Conservation (phyloP, 1,140 invertebrate species). For the Drosophila kikkawai region DNA sequence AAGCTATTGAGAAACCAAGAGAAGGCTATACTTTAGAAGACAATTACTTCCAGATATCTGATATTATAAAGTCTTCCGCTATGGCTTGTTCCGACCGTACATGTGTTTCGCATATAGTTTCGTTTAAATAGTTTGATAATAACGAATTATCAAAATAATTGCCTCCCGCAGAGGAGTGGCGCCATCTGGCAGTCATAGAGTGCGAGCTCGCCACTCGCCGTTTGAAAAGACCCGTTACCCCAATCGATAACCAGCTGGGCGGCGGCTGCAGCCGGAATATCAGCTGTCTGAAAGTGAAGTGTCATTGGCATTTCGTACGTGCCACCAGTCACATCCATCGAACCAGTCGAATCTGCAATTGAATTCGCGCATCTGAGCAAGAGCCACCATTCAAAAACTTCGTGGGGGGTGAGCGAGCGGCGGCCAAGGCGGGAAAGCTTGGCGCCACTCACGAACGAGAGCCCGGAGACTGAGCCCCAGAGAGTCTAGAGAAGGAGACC, state of each 20-base stretch:
- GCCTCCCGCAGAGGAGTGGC: not conserved
- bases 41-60: no score
- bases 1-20: no score
- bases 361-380: constrained; percentile 9
- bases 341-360: not conserved
- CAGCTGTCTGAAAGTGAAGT: constrained; percentile 21
- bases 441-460: constrained; percentile 11
- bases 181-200: constrained; percentile 4
- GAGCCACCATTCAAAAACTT: constrained; percentile 11
- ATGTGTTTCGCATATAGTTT: no score
- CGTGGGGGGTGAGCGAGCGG: not conserved
- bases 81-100: no score
- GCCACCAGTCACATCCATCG: constrained; percentile 3
- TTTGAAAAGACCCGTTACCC: constrained; percentile 1
- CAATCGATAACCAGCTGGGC: constrained; percentile 18
- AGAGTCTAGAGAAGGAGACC: not conserved
- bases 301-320: constrained; percentile 14
- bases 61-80: no score
- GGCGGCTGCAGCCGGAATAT: not conserved
- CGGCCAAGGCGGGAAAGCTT: constrained; percentile 1
- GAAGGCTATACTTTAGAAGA: no score
- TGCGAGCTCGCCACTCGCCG: not conserved
- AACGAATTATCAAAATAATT: not conserved
- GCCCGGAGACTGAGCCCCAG: not conserved
- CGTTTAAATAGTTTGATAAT: not conserved